Base-by-base conservation (phyloP, 2,113 vertebrate species). In the Callopanchax toddi region DNA sequence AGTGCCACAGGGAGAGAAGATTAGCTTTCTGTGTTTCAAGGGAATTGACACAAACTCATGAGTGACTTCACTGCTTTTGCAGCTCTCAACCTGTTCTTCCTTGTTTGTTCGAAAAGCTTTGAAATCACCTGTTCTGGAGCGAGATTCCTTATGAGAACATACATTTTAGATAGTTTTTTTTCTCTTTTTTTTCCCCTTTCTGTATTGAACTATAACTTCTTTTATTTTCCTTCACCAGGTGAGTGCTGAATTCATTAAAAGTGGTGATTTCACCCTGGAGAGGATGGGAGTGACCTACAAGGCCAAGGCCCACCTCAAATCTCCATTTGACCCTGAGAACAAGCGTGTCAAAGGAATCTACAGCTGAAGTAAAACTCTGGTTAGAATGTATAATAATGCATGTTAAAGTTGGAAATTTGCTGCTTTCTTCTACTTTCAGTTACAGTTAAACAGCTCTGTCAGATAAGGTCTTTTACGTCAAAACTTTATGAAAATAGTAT, bases 241-340 rank as follows among this genome's bases (percentile, higher is more conserved):
- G 71, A 94, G 91, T 0, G 75, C 89, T 16, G 96, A 97, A 57
- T 98, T 96, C 2, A 89, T 99, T 75, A 94, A 86, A 82, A 94
- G 71, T 0, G 96, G 96, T 0, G 87, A 93, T 50, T 99, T 98
- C 1, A 66, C 89, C 16, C 84, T 99, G 91, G 96, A 98, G 85
- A 78, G 94, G 74, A 99, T 98, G 95, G 96, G 97, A 3, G 92
- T 93, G 65, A 61, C 78, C 1, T 96, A 94, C 39, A 65, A 93
- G 2, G 96, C 97, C 67, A 91, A 5, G 22, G 94, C 93, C 26
- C 95, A 99, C 87, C 87, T 95, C 71, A 97, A 93, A 52, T 93
- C 97, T 2, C 96, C 93, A 0, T 99, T 99, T 0, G 97, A 99
- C 71, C 94, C 96, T 0, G 91, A 95, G 79, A 98, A 96, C 89